Percentiles rank a stretch among this genome's conserved stretches.
Evolutionary conservation across 2,888 invertebrate genomes (phyloP).

Genomic region (Calephelis perditalis): DNA sequence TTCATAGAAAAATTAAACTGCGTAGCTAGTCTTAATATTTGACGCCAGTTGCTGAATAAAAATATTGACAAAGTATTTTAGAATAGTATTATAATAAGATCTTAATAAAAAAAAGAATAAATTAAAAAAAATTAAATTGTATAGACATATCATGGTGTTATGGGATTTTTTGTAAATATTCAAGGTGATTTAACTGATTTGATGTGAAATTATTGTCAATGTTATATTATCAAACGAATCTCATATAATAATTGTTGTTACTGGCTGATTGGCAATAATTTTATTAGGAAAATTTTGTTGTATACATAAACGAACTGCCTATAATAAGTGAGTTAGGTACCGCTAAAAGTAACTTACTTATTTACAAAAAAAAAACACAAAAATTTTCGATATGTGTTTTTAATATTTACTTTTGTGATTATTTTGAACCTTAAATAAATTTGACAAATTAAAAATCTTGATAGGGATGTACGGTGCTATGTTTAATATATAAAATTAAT

Average conservation of each 20-base stretch:
- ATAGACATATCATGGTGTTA: conserved; percentile 66
- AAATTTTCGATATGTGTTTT: too few species aligned
- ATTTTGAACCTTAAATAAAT: too few species aligned
- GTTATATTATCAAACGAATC: conserved; percentile 39
- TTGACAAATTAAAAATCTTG: too few species aligned
- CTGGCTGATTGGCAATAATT: conserved; percentile 70
- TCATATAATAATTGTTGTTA: conserved; percentile 53
- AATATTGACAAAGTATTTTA: conserved; percentile 14
- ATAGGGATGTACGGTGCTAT: too few species aligned
- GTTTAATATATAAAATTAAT: too few species aligned
- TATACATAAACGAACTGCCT: conserved; percentile 12
- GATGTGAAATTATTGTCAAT: conserved; percentile 42
- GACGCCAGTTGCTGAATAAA: conserved; percentile 35
- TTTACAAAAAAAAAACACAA: too few species aligned
- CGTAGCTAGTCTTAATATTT: conserved; percentile 46
- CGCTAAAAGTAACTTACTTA: too few species aligned
- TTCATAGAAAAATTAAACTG: conserved; percentile 18
- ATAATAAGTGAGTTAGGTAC: too few species aligned
- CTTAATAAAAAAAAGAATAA: conserved; percentile 18
- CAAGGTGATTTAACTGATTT: conserved; percentile 33
- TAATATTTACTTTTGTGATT: too few species aligned
- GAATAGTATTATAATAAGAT: conserved; percentile 15
- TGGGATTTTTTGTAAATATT: conserved; percentile 63
- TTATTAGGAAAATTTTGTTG: conserved; percentile 45
- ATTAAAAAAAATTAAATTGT: conserved; percentile 39